Evolutionary conservation across 2,113 vertebrate species (phyloP).

Genomic region (Melanerpes formicivorus): DNA sequence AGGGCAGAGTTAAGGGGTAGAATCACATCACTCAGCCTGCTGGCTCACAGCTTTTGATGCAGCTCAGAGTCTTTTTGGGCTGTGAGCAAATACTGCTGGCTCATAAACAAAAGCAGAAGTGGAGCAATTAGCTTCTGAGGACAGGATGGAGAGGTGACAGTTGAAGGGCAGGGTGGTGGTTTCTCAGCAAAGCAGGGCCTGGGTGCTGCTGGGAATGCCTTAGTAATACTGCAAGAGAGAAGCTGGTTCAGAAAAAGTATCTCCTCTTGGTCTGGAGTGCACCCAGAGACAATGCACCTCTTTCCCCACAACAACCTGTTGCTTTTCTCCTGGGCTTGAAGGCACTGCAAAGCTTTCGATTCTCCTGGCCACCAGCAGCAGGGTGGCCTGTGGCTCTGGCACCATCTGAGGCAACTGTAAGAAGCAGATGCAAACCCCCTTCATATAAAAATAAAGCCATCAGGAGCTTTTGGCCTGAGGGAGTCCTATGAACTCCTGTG

Average conservation of each 20-base stretch:
- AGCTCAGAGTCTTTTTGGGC: too few relatives aligned
- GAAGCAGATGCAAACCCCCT: background rate
- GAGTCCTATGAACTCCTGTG: background rate
- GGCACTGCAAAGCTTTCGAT: background rate
- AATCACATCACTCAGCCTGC: too few relatives aligned
- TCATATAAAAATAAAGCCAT: background rate
- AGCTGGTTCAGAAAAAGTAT: background rate
- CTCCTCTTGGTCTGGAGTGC: background rate
- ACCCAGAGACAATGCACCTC: background rate
- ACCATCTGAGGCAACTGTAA: background rate
- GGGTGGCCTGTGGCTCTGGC: background rate
- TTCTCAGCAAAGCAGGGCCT: background rate
- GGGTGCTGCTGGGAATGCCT: background rate
- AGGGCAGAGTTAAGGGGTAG: too few relatives aligned
- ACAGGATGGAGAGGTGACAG: background rate
- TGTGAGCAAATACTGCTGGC: too few relatives aligned
- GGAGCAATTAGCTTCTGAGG: background rate
- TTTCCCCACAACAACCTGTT: fast-evolving
- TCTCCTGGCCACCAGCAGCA: background rate
- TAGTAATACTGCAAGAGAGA: background rate
- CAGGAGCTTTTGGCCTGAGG: background rate
- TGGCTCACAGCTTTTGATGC: too few relatives aligned
- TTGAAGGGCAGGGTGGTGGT: background rate
- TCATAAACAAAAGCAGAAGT: background rate
- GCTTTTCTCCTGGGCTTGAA: background rate